Evolutionary conservation across 1,140 invertebrate genomes (phyloP).

Genomic region (Leptinotarsa lineolata): DNA sequence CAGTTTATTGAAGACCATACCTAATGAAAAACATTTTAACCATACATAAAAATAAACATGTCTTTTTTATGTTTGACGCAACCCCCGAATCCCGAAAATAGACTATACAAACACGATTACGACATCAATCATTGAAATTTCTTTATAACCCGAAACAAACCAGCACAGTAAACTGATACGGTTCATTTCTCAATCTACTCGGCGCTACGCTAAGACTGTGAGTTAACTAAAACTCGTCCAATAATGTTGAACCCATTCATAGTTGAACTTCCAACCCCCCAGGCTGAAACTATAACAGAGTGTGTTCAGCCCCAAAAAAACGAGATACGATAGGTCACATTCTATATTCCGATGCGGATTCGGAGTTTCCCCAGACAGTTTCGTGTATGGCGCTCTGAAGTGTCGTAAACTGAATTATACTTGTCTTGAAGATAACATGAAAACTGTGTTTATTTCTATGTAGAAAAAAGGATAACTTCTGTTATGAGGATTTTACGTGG

Average conservation of each 20-base stretch:
- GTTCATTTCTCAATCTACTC: slow-evolving; percentile 37
- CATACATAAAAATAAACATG: no score
- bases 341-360: slow-evolving; percentile 18
- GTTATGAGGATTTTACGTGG: not conserved
- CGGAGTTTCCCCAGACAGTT: slow-evolving; percentile 38
- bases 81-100: no score
- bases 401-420: slow-evolving; percentile 51
- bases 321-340: slow-evolving; percentile 27
- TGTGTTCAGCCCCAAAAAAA: slow-evolving; percentile 16
- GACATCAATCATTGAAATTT: slow-evolving; percentile 33
- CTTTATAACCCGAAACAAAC: slow-evolving; percentile 33
- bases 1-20: no score
- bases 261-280: not conserved
- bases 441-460: slow-evolving; percentile 50
- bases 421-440: slow-evolving; percentile 48
- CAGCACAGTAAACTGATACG: slow-evolving; percentile 34
- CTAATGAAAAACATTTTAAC: no score
- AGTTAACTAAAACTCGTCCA: no score
- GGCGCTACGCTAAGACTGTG: slow-evolving; percentile 26
- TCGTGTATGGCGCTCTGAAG: slow-evolving; percentile 47
- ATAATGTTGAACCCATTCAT: no score
- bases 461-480: not conserved
- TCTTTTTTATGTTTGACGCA: no score
- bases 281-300: slow-evolving; percentile 24
- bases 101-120: slow-evolving; percentile 23